Evolutionary conservation across 1,140 invertebrate species (phyloP).

Genomic region (Sweltsa coloradensis): DNA sequence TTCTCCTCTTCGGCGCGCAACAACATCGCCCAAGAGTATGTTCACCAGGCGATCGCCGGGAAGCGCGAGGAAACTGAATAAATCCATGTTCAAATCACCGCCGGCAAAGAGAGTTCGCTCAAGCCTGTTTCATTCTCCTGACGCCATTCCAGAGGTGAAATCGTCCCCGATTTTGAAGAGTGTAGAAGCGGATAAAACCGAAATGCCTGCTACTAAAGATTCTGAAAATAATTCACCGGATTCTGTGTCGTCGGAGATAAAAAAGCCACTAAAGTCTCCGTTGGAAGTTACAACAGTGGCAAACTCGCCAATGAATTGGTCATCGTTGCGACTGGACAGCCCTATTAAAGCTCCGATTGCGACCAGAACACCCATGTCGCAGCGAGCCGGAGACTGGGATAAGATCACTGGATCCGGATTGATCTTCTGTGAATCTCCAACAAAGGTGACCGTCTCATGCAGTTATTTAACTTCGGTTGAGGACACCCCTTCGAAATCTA

Average conservation of each 20-base stretch:
- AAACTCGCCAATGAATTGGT: no score
- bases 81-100: not conserved
- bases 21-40: not conserved
- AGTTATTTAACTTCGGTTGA: no score
- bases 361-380: conserved; percentile 28
- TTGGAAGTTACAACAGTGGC: no score
- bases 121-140: conserved; percentile 8
- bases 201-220: not conserved
- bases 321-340: no score
- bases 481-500: no score
- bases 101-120: not conserved
- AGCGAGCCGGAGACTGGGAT: conserved; percentile 29
- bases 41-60: not conserved
- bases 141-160: no score
- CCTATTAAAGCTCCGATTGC: conserved; percentile 23
- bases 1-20: not conserved
- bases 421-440: conserved; percentile 27
- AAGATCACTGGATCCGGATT: conserved; percentile 29
- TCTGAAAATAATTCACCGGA: not conserved
- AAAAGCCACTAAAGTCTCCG: no score
- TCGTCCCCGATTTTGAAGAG: not conserved
- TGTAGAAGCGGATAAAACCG: not conserved
- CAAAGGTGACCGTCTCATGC: no score
- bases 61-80: not conserved
- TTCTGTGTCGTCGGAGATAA: no score